Evolutionary conservation across 2,797 vertebrate genomes (phyloP).

Genomic region (Acridotheres tristis): DNA sequence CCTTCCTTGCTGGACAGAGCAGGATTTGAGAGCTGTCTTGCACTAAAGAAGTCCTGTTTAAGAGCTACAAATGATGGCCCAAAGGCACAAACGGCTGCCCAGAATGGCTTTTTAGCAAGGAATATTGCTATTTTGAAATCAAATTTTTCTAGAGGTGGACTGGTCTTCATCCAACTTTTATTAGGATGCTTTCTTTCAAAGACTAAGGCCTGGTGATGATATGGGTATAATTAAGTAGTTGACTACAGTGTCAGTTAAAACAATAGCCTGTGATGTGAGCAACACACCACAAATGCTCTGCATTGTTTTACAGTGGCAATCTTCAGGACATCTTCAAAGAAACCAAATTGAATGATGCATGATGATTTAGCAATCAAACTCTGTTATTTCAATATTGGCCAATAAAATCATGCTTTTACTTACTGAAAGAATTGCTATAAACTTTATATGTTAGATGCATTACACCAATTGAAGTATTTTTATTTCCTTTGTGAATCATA

Average conservation of each 20-base stretch:
- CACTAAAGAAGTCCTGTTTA: background rate
- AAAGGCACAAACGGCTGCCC: background rate
- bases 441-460: background rate
- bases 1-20: background rate
- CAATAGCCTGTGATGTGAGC: background rate
- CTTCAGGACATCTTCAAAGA: background rate
- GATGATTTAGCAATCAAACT: background rate
- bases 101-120: background rate
- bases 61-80: accelerated
- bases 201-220: background rate
- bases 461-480: constrained; percentile 8
- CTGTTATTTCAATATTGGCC: background rate
- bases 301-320: background rate
- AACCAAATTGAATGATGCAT: background rate
- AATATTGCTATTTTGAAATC: background rate
- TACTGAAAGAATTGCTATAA: constrained; percentile 23
- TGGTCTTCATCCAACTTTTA: background rate
- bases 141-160: background rate
- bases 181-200: background rate
- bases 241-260: background rate
- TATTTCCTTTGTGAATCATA: constrained; percentile 24
- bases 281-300: background rate
- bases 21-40: background rate
- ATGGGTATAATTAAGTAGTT: background rate
- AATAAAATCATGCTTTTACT: constrained; percentile 20